These are phyloP conservation scores for Torymus auratus DNA, from an alignment of 2,888 invertebrate species.

Conservation along the genomic window DNA sequence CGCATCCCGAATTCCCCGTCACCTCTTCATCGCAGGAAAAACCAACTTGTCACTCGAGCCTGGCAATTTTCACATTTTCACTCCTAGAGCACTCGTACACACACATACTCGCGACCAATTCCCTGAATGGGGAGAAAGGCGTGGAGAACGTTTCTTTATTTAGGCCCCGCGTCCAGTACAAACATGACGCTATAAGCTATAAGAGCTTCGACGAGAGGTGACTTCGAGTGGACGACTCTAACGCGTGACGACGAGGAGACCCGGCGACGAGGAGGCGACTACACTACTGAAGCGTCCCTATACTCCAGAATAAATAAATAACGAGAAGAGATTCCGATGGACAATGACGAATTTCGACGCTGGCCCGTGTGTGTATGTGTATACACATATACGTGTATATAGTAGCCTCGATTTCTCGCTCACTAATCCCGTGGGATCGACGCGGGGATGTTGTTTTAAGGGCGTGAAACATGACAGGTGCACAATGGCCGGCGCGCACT, in stretches of 20 bases:
- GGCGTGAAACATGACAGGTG: conserved; percentile 76
- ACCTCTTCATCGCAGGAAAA: conserved; percentile 21
- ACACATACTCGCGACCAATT: not conserved
- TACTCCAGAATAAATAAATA: conserved; percentile 71
- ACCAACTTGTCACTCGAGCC: conserved; percentile 43
- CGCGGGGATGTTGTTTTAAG: conserved; percentile 72
- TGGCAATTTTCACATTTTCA: conserved; percentile 56
- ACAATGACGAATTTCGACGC: conserved; percentile 48
- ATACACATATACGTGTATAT: not conserved
- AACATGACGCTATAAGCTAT: conserved; percentile 63
- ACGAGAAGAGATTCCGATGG: conserved; percentile 61
- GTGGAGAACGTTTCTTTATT: conserved; percentile 63
- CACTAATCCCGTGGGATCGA: conserved; percentile 69
- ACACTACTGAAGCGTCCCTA: conserved; percentile 1
- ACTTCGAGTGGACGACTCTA: conserved; percentile 59
- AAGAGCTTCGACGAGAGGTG: conserved; percentile 56
- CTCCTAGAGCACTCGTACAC: not conserved
- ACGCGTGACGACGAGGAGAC: too few relatives aligned
- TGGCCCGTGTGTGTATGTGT: not conserved
- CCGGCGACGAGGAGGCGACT: conserved; percentile 34
- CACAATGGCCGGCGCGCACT: conserved; percentile 66
- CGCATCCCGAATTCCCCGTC: conserved; percentile 27
- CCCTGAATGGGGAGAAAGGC: conserved; percentile 43
- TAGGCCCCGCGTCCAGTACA: conserved; percentile 64
- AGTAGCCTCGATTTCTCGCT: conserved; percentile 20